Evolutionary conservation across 2,888 invertebrate genomes (phyloP).

Genomic region (Sphaerophoria rueppellii): DNA sequence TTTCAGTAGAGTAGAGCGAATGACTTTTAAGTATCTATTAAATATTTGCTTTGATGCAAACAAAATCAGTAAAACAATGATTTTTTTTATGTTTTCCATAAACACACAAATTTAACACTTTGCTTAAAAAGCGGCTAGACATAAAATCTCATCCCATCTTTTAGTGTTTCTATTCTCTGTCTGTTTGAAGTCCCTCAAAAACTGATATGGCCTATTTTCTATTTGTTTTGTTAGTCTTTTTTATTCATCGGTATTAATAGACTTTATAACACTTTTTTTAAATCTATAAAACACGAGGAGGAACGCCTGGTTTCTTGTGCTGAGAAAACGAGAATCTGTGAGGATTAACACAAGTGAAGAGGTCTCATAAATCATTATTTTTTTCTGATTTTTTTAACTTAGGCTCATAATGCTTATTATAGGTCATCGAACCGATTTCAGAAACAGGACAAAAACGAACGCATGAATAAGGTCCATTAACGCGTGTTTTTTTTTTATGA

Average conservation of each 20-base stretch:
- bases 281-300: background rate
- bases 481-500: background rate
- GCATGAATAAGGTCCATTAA: background rate
- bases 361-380: conserved; percentile 10
- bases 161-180: background rate
- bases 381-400: background rate
- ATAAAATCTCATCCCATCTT: background rate
- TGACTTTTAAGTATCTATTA: conserved; percentile 3
- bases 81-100: conserved; percentile 2
- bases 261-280: background rate
- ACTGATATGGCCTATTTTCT: background rate
- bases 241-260: background rate
- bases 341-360: background rate
- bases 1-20: background rate
- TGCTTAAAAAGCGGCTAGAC: background rate
- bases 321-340: background rate
- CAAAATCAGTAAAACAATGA: background rate
- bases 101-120: background rate
- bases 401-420: background rate
- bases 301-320: background rate
- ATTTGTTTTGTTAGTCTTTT: background rate
- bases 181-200: background rate
- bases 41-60: conserved; percentile 3
- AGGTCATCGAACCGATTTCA: conserved; percentile 8
- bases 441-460: background rate